Evolutionary conservation across 2,888 invertebrate species (phyloP), one percentile per base, ranked within the genome.

Genomic region (Bellardia bayeri): DNA sequence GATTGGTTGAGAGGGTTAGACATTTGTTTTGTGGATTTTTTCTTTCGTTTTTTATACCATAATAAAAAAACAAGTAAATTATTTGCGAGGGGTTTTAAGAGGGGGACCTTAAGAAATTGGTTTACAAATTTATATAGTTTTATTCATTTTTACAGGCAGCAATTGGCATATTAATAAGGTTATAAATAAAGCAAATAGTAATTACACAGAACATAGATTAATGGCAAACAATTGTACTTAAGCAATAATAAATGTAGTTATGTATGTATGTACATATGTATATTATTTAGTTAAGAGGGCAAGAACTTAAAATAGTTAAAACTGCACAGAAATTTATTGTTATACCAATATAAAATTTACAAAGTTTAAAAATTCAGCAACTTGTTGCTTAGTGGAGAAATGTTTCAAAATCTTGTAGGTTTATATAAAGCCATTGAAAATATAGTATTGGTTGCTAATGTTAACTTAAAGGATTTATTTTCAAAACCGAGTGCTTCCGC

Each of bases 1-100:
- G 84, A 84, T 87, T 81, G 81, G 66, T 54, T 61, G 66, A 84
- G 79, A 78, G 76, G 56, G 66, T 40, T 23, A 72, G n/a, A 74
- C 40, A 49, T 54, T 80, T 54, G 66, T 49, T 74, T 58, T 14
- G 42, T 30, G 1, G 23, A 2, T 58, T 75, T 61, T 42, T 63
- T 56, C 14, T 16, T 16, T 33, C 16, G 6, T 49, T 45, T 56
- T 23, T 56, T 23, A 54, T 8, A 68, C 23, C 23, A 23, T 23
- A 23, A 23, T 23, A 23, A 23, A 23, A 23, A 69, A n/a, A 54
- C 3, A 5, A 61, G 1, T 33, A 58, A 82, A 58, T 82, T 45
- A 30, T 64, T 72, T 64, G 33, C 37, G 11, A 49, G 66, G 45
- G 49, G 3, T 51, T 61, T 23, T 11, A 5, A 23, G 11, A 11